These are phyloP conservation scores for Microcebus jonahi DNA, from an alignment of 2,113 vertebrate genomes.

Conservation along the genomic window DNA sequence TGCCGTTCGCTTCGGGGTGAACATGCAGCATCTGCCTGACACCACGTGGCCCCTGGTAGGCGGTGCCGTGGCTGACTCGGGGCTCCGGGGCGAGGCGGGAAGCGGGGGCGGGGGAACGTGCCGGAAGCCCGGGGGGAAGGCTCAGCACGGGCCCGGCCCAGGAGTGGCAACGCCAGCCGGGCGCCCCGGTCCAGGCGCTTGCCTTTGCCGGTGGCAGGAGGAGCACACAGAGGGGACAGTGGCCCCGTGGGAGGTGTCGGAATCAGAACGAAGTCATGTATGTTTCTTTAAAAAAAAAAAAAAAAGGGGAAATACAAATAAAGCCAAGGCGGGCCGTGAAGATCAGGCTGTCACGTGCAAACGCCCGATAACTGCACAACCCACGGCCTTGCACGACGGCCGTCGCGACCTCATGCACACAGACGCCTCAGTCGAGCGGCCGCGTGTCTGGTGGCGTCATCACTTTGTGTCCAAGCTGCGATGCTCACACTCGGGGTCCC, in stretches of 20 bases:
- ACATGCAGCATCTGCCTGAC: neutral
- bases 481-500: rapidly evolving
- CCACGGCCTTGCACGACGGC: neutral
- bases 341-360: neutral
- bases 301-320: neutral
- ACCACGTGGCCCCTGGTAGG: rapidly evolving
- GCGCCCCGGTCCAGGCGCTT: rapidly evolving
- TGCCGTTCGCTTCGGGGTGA: rapidly evolving
- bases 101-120: rapidly evolving
- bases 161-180: neutral
- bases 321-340: neutral
- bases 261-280: neutral
- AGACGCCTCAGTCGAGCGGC: neutral
- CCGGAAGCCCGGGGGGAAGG: neutral
- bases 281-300: neutral
- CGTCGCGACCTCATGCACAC: neutral
- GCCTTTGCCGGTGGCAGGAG: neutral
- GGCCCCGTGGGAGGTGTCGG: neutral
- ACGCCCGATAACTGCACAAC: neutral
- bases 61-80: rapidly evolving
- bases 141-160: rapidly evolving
- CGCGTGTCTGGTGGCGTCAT: rapidly evolving
- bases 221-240: neutral
- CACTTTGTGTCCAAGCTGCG: rapidly evolving
- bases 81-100: rapidly evolving